Base-by-base conservation (phyloP, 2,888 invertebrate genomes). In the Epinotia nisella region DNA sequence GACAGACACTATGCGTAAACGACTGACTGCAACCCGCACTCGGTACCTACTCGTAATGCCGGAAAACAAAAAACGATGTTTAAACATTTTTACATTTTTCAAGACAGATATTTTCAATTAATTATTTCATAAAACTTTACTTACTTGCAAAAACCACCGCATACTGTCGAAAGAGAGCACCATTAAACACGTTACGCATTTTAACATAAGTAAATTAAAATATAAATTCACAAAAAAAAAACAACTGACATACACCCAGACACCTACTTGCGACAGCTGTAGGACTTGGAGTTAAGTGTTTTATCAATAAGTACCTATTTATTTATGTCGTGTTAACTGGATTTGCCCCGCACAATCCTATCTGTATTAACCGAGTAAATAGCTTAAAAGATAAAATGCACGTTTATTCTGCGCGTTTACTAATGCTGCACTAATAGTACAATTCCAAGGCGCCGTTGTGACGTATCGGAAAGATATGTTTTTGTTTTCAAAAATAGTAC, bases 111-210 rank as follows among this genome's bases (percentile, higher is more conserved):
- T 4, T 45, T 45, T 45, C 0, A 45, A 13, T 45, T 3, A 45
- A 15, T 4, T 45, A 4, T 45, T 13, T 45, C 1, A 15, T 13
- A 15, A 45, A 15, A 45, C 45, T 45, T 45, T 45, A 45, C 45
- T 45, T 45, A 45, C 45, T 49, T 10, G 49, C 62, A 24, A 62
- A 49, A 9, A 62, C 62, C 45, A 62, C 62, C 49, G n/a, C 3
- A 49, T 62, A 62, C 15, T 62, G 62, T 2, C 62, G 62, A 41
- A 62, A 0, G n/a, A 49, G n/a, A 10, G 49, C 49, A 24, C n/a
- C 17, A 15, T 9, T n/a, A 17, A 59, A 59, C 59, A 39, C 15
- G 10, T 17, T n/a, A 15, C 15, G 15, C 62, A 49, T 62, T 62
- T 62, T 24, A 24, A 45, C 15, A 4, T 45, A 15, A 45, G 4